These are phyloP conservation scores for Pocillopora verrucosa DNA, from an alignment of 64 coral and sea anemone genomes.

Conservation along the genomic window DNA sequence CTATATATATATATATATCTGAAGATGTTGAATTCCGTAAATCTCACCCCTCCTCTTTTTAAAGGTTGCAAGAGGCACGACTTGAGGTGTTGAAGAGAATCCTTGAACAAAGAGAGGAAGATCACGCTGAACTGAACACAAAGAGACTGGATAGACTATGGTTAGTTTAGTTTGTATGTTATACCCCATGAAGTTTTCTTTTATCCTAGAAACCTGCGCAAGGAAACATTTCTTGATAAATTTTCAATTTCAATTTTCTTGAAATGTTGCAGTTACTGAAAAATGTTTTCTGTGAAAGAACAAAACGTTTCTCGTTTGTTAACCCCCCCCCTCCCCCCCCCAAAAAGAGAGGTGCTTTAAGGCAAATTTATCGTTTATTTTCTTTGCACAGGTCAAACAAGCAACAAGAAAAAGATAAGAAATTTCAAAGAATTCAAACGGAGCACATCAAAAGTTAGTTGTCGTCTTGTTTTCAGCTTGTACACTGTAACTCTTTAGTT, in stretches of 20 bases:
- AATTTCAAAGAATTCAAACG: conserved; percentile 88
- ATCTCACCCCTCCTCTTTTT: not conserved
- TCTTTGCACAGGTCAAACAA: conserved; percentile 71
- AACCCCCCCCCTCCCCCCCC: too few species aligned
- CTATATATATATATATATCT: not conserved
- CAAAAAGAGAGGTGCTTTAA: not conserved
- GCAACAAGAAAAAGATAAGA: conserved; percentile 94
- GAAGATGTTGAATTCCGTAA: not conserved
- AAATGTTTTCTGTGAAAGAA: not conserved
- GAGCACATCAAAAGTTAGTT: conserved; percentile 94
- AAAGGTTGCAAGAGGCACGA: conserved; percentile 92
- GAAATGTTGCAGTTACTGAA: not conserved
- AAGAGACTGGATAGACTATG: conserved; percentile 90
- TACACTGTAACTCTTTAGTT: not conserved
- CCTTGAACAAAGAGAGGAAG: conserved; percentile 91
- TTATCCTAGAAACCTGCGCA: too few species aligned
- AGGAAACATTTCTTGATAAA: too few species aligned
- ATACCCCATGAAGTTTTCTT: not conserved
- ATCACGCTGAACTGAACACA: conserved; percentile 84
- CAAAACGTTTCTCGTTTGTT: too few species aligned
- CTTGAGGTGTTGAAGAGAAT: conserved; percentile 90
- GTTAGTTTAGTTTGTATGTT: conserved; percentile 67
- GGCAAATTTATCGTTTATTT: not conserved
- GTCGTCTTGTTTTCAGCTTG: not conserved
- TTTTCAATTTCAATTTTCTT: too few species aligned